These are phyloP conservation scores for Tubulanus polymorphus DNA, from an alignment of 2,888 invertebrate genomes.

Conservation along the genomic window DNA sequence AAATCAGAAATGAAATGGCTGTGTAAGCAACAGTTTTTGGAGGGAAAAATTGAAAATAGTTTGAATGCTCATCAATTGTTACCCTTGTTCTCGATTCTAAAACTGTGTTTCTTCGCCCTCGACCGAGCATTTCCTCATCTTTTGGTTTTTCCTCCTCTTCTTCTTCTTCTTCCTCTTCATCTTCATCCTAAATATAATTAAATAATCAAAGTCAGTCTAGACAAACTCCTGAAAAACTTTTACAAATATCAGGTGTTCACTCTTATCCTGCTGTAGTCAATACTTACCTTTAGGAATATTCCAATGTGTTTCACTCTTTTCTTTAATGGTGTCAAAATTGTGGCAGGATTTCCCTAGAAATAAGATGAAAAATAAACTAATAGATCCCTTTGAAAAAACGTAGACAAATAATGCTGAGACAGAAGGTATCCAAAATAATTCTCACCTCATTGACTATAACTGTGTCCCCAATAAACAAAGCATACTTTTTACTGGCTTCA, in stretches of 20 bases:
- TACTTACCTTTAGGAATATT: conserved; percentile 73
- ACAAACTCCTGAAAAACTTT: not conserved
- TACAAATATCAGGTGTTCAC: too few relatives aligned
- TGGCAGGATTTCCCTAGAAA: conserved; percentile 65
- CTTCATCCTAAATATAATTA: conserved; percentile 38
- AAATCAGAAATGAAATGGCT: conserved; percentile 25
- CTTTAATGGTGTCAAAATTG: conserved; percentile 83
- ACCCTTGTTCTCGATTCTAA: conserved; percentile 85
- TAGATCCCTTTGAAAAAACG: not conserved
- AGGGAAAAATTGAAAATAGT: not conserved
- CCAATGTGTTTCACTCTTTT: conserved; percentile 94
- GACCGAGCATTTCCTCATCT: conserved; percentile 67
- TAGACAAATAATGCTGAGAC: not conserved
- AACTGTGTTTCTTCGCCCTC: conserved; percentile 75
- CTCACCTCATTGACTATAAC: conserved; percentile 84
- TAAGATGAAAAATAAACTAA: not conserved
- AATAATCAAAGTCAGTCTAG: conserved; percentile 15
- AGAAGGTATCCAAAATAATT: not conserved
- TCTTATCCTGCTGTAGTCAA: too few relatives aligned
- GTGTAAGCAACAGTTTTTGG: conserved; percentile 19
- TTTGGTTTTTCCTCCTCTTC: conserved; percentile 60
- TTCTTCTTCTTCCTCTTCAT: conserved; percentile 65
- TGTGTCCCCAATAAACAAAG: conserved; percentile 94
- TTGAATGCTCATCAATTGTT: conserved; percentile 14
- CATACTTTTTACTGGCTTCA: conserved; percentile 74